phyloP scores from a whole-genome alignment of 2,113 vertebrate genomes.

The Silurus glanis region DNA sequence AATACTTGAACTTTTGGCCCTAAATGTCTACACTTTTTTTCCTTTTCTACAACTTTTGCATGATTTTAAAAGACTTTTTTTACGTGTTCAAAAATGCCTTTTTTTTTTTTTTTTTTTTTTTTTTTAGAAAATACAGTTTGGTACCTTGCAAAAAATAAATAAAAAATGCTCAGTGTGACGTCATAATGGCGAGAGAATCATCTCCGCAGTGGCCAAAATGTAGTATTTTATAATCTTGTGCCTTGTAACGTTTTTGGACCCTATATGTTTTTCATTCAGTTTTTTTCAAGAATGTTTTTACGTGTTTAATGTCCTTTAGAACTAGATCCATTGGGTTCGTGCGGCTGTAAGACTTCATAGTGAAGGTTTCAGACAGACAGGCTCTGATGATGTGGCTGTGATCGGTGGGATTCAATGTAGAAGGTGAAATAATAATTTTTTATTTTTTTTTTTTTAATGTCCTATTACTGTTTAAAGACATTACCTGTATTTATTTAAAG shows the following conservation, averaged over 20 bases:
- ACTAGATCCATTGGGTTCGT: neutral
- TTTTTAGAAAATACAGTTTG: neutral
- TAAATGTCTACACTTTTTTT: constrained; percentile 40
- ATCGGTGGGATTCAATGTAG: constrained; percentile 23
- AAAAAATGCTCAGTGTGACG: neutral
- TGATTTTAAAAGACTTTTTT: constrained; percentile 43
- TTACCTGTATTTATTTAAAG: constrained; percentile 82
- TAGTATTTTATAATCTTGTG: constrained; percentile 40
- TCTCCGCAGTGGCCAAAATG: constrained; percentile 14
- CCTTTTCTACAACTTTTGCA: constrained; percentile 22
- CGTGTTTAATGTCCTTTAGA: constrained; percentile 15
- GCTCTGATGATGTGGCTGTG: constrained; percentile 7
- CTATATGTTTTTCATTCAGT: constrained; percentile 14
- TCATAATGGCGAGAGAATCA: neutral
- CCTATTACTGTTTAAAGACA: constrained; percentile 78
- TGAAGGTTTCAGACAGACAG: neutral
- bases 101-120: constrained; percentile 12
- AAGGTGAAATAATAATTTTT: constrained; percentile 60
- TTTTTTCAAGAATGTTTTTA: constrained; percentile 7
- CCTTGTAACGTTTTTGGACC: constrained; percentile 31
- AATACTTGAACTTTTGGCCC: constrained; percentile 47
- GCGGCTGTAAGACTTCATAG: neutral
- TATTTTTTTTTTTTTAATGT: constrained; percentile 73
- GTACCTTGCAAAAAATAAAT: constrained; percentile 35
- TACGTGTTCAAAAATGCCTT: neutral